These are phyloP conservation scores for Tonatia bakeri DNA, from an alignment of 2,113 vertebrate genomes.

Conservation along the genomic window DNA sequence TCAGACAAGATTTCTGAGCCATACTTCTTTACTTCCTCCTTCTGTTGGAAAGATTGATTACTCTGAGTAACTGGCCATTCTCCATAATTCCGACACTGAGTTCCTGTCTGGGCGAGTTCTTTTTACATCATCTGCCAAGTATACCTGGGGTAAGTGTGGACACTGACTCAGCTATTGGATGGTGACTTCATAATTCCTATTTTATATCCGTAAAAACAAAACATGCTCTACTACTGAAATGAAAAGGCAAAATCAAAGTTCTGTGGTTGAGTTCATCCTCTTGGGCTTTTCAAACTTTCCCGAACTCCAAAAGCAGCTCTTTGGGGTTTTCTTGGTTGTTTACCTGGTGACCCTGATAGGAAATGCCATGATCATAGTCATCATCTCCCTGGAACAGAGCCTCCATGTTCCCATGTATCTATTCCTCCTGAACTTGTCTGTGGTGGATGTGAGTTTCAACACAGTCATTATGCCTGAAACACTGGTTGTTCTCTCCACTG, in stretches of 20 bases:
- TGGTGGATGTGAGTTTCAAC: constrained; percentile 55
- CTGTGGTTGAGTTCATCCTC: constrained; percentile 44
- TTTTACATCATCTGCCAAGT: neutral
- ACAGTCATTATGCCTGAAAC: constrained; percentile 46
- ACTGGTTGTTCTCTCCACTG: constrained; percentile 10
- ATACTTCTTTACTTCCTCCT: neutral
- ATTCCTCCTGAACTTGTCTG: constrained; percentile 60
- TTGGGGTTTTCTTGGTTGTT: constrained; percentile 54
- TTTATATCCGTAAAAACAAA: neutral
- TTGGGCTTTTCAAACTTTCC: constrained; percentile 50
- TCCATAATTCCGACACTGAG: neutral
- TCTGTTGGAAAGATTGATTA: neutral
- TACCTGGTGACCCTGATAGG: constrained; percentile 48
- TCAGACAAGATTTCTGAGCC: neutral
- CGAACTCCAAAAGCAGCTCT: constrained; percentile 29
- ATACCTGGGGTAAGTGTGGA: neutral
- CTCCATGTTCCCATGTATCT: constrained; percentile 55
- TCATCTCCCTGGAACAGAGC: constrained; percentile 37
- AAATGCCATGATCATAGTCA: constrained; percentile 41
- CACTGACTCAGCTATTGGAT: neutral
- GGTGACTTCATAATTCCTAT: neutral
- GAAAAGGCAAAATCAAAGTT: constrained; percentile 34
- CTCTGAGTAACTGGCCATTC: neutral
- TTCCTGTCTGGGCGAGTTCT: neutral
- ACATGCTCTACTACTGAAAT: neutral